phyloP scores from a whole-genome alignment of 2,113 vertebrate species.

The Ptilorrhoa leucosticta region DNA sequence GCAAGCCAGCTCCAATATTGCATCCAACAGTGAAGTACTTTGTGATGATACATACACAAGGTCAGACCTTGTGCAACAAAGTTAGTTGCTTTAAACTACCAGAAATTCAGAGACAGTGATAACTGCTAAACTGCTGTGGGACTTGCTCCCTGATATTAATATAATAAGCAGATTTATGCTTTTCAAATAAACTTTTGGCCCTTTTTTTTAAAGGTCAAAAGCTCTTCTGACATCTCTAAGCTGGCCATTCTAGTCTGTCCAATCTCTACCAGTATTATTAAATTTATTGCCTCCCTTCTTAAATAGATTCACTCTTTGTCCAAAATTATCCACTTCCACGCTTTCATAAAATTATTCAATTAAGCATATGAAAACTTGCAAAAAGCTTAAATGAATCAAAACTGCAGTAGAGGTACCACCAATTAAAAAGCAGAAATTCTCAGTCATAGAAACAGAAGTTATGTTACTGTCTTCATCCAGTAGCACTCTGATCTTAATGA shows the following conservation, averaged over 20 bases:
- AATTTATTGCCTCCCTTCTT: neutral
- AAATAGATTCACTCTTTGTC: neutral
- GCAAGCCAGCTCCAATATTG: neutral
- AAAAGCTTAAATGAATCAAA: neutral
- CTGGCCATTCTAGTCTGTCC: neutral
- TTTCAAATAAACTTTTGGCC: neutral
- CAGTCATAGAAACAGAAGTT: neutral
- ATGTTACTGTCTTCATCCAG: neutral
- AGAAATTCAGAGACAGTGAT: neutral
- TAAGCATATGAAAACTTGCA: neutral
- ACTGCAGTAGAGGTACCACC: neutral
- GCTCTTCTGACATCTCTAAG: neutral
- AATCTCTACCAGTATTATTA: neutral
- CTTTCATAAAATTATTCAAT: neutral
- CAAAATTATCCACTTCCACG: rapidly evolving
- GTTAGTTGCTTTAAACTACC: neutral
- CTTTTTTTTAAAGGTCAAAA: neutral
- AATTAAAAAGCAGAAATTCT: neutral
- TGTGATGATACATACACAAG: neutral
- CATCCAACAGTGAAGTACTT: neutral
- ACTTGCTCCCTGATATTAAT: neutral
- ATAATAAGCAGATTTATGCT: neutral
- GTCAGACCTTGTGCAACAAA: neutral
- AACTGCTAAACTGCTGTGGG: neutral
- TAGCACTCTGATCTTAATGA: neutral